Base-by-base conservation (phyloP, 1,140 invertebrate species). In the Cydia pomonella region DNA sequence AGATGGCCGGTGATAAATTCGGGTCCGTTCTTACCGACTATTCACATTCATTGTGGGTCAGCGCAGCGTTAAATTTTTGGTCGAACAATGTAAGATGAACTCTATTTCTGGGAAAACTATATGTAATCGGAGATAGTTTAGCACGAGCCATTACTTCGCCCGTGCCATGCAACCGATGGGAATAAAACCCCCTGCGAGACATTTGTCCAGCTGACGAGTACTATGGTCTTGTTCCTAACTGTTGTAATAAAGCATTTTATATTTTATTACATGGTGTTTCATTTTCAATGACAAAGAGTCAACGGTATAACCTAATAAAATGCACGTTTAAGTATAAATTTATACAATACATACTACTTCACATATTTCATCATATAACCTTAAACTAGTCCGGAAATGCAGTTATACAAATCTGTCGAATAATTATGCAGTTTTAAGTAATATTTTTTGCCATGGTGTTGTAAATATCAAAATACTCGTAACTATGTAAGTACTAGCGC, bases 121-220 rank as follows among this genome's bases (percentile, higher is more conserved):
- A 10, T 9, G 21, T 3, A 59, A 23, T 21, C 21, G 0, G 18
- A 59, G 53, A 59, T 12, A 18, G 53, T n/a, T 23, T 10, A n/a
- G 18, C 5, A 7, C 4, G 53, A 59, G 18, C 1, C 2, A 23
- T 59, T 13, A 23, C 9, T 4, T 18, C n/a, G n/a, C 4, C 21
- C 10, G 21, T 21, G 53, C 4, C 12, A 23, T 18, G 53, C 18
- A n/a, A 23, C 2, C 10, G 18, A 59, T 3, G 18, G 7, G 10
- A 59, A 59, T 59, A 23, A 10, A 10, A n/a, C n/a, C 21, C 53
- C 18, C 23, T 76, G 78, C 72, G 75, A 72, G 77, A 76, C 79
- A 82, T 84, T 84, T 84, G 82, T 80, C 80, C 80, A 66, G 72
- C 75, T 80, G 81, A 80, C 79, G 79, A 75, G 53, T 66, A 73